Evolutionary conservation across 2,797 vertebrate genomes (phyloP).

Genomic region (Coracias cyanogaster): DNA sequence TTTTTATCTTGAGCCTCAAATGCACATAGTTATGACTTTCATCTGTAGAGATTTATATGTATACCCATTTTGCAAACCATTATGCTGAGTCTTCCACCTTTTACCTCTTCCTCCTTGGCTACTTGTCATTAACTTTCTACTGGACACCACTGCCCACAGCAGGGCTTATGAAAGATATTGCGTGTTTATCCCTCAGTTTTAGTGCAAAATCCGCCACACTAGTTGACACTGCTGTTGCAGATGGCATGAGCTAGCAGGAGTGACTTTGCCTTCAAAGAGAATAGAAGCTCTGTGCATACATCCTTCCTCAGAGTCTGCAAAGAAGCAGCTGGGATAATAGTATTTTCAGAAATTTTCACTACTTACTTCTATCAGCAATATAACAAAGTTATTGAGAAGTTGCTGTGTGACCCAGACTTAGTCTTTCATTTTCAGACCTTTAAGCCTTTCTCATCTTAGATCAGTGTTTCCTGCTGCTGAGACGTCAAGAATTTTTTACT

Average conservation of each 20-base stretch:
- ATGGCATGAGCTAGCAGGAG: not conserved
- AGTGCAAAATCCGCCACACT: not conserved
- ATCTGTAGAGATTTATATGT: not conserved
- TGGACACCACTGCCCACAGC: not conserved
- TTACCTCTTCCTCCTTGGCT: not conserved
- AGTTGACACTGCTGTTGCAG: not conserved
- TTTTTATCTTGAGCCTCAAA: not conserved
- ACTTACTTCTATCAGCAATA: not conserved
- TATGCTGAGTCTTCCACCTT: not conserved
- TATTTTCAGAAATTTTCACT: not conserved
- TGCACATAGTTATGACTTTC: not conserved
- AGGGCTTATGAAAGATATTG: not conserved
- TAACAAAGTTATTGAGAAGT: not conserved
- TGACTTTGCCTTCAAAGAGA: not conserved
- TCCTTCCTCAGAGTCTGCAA: not conserved
- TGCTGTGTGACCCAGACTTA: not conserved
- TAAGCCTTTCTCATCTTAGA: not conserved
- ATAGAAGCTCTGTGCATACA: not conserved
- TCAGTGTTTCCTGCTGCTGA: not conserved
- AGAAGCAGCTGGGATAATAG: not conserved
- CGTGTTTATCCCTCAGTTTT: not conserved
- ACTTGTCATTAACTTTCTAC: not conserved
- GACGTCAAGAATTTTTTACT: not conserved
- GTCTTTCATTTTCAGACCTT: not conserved
- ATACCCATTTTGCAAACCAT: not conserved